A percentile compares a stretch with the other conserved stretches of the same genome.
phyloP scores from a whole-genome alignment of 2,888 invertebrate species.

The Drosophila lutescens region DNA sequence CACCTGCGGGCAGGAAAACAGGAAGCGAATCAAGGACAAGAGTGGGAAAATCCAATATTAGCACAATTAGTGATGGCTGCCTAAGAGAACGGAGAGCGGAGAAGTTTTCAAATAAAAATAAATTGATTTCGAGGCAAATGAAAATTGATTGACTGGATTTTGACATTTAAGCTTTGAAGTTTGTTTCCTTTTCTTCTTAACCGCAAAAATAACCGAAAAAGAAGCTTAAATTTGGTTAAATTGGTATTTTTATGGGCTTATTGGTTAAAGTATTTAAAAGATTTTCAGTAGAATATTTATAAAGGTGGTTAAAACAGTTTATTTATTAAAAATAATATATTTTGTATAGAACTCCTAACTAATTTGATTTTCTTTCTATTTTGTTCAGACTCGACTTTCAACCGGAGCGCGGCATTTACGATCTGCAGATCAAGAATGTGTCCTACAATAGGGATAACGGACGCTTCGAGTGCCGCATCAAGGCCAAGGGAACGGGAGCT shows the following conservation, averaged over 20 bases:
- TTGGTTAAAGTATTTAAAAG: not conserved
- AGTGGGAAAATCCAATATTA: constrained; percentile 68
- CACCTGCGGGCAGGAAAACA: constrained; percentile 63
- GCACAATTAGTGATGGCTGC: constrained; percentile 68
- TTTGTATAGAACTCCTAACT: not conserved
- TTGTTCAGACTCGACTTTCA: constrained; percentile 90
- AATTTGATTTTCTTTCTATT: constrained; percentile 22
- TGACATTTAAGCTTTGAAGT: constrained; percentile 21
- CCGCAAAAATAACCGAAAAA: too few relatives aligned
- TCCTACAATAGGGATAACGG: constrained; percentile 96
- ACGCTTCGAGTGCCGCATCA: constrained; percentile 94
- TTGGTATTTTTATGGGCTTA: not conserved
- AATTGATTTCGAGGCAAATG: constrained; percentile 52
- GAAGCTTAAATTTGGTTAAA: not conserved
- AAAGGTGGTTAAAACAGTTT: too few relatives aligned
- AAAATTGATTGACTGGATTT: constrained; percentile 28
- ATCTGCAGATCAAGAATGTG: constrained; percentile 94
- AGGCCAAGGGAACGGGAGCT: constrained; percentile 92
- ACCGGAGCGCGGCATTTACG: constrained; percentile 93
- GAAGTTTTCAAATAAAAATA: constrained; percentile 59
- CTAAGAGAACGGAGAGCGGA: not conserved
- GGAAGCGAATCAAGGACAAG: constrained; percentile 37
- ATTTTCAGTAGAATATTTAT: too few relatives aligned
- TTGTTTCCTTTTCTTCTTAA: not conserved
- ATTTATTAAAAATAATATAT: too few relatives aligned